Base-by-base conservation (phyloP, 2,888 invertebrate genomes). In the Lithophane ornitopus region DNA sequence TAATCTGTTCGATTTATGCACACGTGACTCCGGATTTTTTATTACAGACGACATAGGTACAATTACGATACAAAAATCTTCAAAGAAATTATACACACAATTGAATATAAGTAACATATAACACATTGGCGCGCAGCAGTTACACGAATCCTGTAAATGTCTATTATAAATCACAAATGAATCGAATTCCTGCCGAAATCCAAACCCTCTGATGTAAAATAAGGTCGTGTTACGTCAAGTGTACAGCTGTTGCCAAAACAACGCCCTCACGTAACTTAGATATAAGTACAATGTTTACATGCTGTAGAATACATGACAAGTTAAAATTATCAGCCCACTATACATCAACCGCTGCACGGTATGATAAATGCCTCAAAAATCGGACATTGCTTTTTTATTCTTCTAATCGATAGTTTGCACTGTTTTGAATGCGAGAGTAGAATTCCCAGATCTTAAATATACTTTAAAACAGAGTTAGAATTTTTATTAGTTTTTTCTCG, bases 311-410 rank as follows among this genome's bases (percentile, higher is more conserved):
- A 78, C 73, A 72, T 78, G 81, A 85, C 74, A 85, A 80, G 81
- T 80, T 83, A 81, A 80, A 83, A 81, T 81, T 79, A 78, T 82
- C 86, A 59, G 58, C 87, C 83, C 83, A 87, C 87, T 71, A 76
- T 69, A 77, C 78, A 72, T 80, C 66, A 77, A 74, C 72, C 41
- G 68, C 80, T n/a, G n/a, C n/a, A n/a, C n/a, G n/a, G n/a, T n/a
- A n/a, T n/a, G n/a, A n/a, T n/a, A n/a, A n/a, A n/a, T n/a, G n/a
- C n/a, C n/a, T n/a, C n/a, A n/a, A n/a, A n/a, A n/a, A n/a, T n/a
- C n/a, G n/a, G n/a, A n/a, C n/a, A n/a, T n/a, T n/a, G n/a, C n/a
- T n/a, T n/a, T n/a, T n/a, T n/a, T n/a, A n/a, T n/a, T n/a, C n/a
- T n/a, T n/a, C n/a, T n/a, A n/a, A n/a, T n/a, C n/a, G n/a, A n/a